These are phyloP conservation scores for Agonopterix heracliana DNA, from an alignment of 2,888 invertebrate species.

Conservation along the genomic window DNA sequence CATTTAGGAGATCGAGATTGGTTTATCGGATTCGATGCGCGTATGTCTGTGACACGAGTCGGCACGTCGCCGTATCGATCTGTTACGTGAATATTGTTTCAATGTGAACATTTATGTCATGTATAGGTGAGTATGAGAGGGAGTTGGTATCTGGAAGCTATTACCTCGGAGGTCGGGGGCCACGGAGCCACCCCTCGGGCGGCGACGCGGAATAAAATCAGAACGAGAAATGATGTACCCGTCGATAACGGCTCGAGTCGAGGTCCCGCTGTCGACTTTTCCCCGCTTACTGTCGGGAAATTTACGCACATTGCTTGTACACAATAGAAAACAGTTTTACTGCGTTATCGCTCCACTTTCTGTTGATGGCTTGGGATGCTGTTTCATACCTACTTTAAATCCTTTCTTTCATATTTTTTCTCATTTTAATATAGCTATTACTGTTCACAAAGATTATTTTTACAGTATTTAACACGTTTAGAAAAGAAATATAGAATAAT, in stretches of 20 bases:
- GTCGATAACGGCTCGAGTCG: conserved; percentile 36
- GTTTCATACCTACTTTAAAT: conserved; percentile 11
- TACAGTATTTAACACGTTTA: too few relatives aligned
- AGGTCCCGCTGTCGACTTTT: conserved; percentile 21
- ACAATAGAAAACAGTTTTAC: conserved; percentile 38
- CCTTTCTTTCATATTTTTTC: too few relatives aligned
- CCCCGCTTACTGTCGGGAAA: conserved; percentile 39
- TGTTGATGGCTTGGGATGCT: conserved; percentile 15
- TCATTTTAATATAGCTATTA: too few relatives aligned
- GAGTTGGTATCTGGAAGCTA: conserved; percentile 56
- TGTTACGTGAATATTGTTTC: conserved; percentile 63
- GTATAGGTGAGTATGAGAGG: conserved; percentile 44
- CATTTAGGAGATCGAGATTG: conserved; percentile 30
- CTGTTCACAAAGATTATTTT: too few relatives aligned
- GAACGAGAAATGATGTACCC: conserved; percentile 61
- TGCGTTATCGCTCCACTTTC: conserved; percentile 23
- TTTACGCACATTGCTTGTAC: conserved; percentile 49
- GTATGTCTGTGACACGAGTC: conserved; percentile 44
- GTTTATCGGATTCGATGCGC: conserved; percentile 35
- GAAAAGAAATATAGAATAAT: too few relatives aligned
- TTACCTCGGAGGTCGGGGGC: conserved; percentile 42
- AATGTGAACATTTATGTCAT: conserved; percentile 53
- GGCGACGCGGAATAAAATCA: conserved; percentile 60
- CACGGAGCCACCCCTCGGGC: conserved; percentile 41
- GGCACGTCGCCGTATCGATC: conserved; percentile 48